Base-by-base conservation (phyloP, 2,797 vertebrate genomes). In the Gymnopithys bicolor region DNA sequence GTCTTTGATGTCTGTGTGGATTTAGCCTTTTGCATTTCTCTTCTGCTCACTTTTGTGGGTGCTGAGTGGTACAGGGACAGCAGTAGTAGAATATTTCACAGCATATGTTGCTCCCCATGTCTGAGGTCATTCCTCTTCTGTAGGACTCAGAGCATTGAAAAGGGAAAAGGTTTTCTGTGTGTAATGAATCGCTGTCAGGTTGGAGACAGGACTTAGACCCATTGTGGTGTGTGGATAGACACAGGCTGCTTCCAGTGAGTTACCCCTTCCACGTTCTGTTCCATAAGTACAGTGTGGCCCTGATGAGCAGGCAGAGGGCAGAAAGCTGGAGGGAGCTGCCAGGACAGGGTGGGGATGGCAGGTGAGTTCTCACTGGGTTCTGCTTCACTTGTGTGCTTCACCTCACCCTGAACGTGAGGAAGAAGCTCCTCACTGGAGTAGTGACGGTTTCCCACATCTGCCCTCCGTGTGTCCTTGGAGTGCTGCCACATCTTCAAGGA, bases 241-340 rank as follows among this genome's bases (percentile, higher is more conserved):
- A 2, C 18, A 53, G 74, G 10, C 46, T 79, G 74, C 39, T 81
- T 19, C 49, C 19, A 2, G 2, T 24, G 46, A 39, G 19, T 8
- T 46, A 3, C 14, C 28, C 6, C 7, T 68, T 80, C 27, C 32
- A 15, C 0, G 0, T 21, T 27, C 56, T 35, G 6, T n/a, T 27
- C 13, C 23, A 6, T 10, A 18, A 69, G 48, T 45, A 46, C 33
- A 2, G 15, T 24, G 22, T 10, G 55, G 27, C 21, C 39, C 41
- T 9, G 8, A 3, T 58, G 53, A 53, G 52, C 35, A 10, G n/a
- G 30, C 25, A 27, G 52, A 48, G 32, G 53, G 58, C 37, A 84
- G 37, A 52, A 64, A 41, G 8, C 1, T 19, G 37, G 3, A 45
- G 13, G 33, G 21, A 56, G 22, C 51, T 23, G 1, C 11, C 16